These are phyloP conservation scores for Temnothorax nylanderi DNA, from an alignment of 1,140 invertebrate genomes.

Conservation along the genomic window DNA sequence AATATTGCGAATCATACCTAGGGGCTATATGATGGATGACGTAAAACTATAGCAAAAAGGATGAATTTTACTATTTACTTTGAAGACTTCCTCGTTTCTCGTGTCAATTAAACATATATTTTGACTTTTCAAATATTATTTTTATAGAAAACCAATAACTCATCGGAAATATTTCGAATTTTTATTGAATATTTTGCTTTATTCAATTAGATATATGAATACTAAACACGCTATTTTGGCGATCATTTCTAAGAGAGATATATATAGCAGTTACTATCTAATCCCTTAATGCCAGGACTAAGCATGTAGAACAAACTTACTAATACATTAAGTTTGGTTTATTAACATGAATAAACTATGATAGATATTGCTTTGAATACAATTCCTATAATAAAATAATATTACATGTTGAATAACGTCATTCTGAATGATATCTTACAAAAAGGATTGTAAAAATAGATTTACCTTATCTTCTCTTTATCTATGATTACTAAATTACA, in stretches of 20 bases:
- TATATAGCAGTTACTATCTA: neutral
- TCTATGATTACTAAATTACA: neutral
- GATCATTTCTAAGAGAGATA: neutral
- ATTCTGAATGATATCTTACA: neutral
- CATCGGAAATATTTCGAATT: neutral
- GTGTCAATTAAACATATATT: neutral
- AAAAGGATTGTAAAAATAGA: neutral
- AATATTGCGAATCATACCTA: neutral
- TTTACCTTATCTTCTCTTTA: neutral
- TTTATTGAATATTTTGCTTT: neutral
- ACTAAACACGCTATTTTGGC: neutral
- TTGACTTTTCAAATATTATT: neutral
- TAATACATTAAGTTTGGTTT: conserved; percentile 32
- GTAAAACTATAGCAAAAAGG: neutral
- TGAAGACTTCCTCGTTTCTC: neutral
- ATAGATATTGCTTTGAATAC: neutral
- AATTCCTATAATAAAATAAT: neutral
- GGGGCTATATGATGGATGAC: neutral
- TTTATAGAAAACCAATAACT: neutral
- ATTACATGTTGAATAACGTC: neutral
- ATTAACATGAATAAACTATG: conserved; percentile 19
- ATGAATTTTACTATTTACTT: neutral
- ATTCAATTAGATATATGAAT: neutral
- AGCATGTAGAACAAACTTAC: neutral
- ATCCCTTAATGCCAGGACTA: neutral